Conservation (phyloP, 2,797 vertebrate species). For the Synanceia verrucosa region DNA sequence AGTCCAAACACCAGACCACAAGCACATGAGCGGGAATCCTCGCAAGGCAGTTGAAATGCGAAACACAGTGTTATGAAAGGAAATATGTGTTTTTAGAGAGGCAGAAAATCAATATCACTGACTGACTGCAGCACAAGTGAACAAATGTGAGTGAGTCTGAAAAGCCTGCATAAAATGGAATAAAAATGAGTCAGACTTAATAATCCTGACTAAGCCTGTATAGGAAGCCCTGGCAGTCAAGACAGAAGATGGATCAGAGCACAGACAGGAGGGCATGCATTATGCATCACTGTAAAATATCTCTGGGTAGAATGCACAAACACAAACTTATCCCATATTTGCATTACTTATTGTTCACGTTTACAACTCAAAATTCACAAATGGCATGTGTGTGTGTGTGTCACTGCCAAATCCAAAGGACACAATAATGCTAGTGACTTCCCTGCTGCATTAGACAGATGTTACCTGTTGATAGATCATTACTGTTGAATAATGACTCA, state of each 20-base stretch:
- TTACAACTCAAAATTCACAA: slow-evolving; percentile 53
- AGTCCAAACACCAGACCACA: slow-evolving; percentile 58
- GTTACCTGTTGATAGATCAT: slow-evolving; percentile 77
- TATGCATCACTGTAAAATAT: slow-evolving; percentile 78
- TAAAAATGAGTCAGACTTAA: slow-evolving; percentile 84
- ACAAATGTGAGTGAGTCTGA: slow-evolving; percentile 70
- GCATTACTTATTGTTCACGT: slow-evolving; percentile 67
- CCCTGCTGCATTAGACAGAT: slow-evolving; percentile 54
- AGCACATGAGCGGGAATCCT: slow-evolving; percentile 66
- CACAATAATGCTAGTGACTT: slow-evolving; percentile 43
- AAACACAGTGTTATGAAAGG: slow-evolving; percentile 68
- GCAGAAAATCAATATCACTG: slow-evolving; percentile 73
- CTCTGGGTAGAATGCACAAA: slow-evolving; percentile 45
- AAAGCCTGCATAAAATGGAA: slow-evolving; percentile 80
- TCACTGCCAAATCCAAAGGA: slow-evolving; percentile 43
- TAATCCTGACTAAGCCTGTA: slow-evolving; percentile 82
- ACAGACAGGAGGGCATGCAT: slow-evolving; percentile 79
- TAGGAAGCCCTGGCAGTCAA: slow-evolving; percentile 76
- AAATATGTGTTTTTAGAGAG: slow-evolving; percentile 72
- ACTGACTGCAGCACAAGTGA: slow-evolving; percentile 71
- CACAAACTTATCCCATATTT: slow-evolving; percentile 46
- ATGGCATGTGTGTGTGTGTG: slow-evolving; percentile 9
- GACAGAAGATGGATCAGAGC: slow-evolving; percentile 79
- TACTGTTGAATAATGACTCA: slow-evolving; percentile 76
- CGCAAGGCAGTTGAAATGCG: slow-evolving; percentile 60